These are phyloP conservation scores for Thamnophis sirtalis DNA, from an alignment of 2,113 vertebrate species.

Conservation along the genomic window DNA sequence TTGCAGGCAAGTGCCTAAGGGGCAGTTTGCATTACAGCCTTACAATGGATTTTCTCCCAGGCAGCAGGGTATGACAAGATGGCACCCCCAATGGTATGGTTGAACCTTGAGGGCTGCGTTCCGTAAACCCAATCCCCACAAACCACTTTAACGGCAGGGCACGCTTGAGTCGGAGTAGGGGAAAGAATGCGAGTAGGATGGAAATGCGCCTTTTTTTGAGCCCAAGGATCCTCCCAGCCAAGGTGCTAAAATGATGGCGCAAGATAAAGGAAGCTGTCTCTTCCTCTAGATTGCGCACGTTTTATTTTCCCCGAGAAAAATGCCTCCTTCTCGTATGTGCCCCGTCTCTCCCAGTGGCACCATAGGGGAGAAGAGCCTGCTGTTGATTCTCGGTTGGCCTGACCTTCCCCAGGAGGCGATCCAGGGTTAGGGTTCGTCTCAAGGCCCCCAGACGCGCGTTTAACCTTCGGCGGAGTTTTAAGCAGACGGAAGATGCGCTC, in stretches of 20 bases:
- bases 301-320: not conserved
- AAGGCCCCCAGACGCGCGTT: not conserved
- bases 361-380: not conserved
- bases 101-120: not conserved
- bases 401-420: not conserved
- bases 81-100: not conserved
- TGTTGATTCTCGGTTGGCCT: not conserved
- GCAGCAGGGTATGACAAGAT: not conserved
- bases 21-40: not conserved
- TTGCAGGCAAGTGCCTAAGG: not conserved
- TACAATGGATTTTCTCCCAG: not conserved
- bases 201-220: not conserved
- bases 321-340: not conserved
- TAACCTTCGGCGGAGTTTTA: not conserved
- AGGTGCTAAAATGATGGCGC: not conserved
- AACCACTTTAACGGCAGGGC: not conserved
- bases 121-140: not conserved
- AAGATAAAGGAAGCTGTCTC: not conserved
- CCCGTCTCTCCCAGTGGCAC: rapidly evolving
- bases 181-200: not conserved
- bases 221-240: not conserved
- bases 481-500: not conserved
- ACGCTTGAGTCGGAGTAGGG: not conserved
- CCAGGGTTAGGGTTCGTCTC: not conserved
- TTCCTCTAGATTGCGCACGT: not conserved